A percentile compares a stretch with the other conserved stretches of the same genome.
Conservation (phyloP, 2,888 invertebrate genomes). For the Watsonalla binaria region DNA sequence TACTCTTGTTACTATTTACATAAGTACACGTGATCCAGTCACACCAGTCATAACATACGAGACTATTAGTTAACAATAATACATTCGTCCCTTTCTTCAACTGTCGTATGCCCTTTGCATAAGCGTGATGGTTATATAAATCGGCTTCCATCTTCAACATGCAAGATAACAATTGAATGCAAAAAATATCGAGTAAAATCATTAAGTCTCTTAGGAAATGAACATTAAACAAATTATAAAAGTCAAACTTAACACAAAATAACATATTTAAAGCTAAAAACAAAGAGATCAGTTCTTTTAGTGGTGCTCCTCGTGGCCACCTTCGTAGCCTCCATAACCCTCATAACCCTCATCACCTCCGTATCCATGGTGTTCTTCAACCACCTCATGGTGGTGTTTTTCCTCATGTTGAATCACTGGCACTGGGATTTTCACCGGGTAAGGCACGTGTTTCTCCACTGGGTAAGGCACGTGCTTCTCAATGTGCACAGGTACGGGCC, state of each 20-base stretch:
- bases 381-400: constrained; percentile 37
- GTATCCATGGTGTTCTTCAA: constrained; percentile 26
- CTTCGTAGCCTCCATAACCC: constrained; percentile 30
- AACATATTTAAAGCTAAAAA: constrained; percentile 70
- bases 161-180: no score
- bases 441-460: constrained; percentile 83
- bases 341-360: constrained; percentile 13
- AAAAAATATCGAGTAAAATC: no score
- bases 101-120: neutral
- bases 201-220: constrained; percentile 1
- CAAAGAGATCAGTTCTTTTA: constrained; percentile 73
- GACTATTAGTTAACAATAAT: neutral
- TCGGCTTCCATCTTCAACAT: no score
- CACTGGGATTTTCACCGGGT: constrained; percentile 84
- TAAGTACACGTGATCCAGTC: neutral
- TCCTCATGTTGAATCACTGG: constrained; percentile 78
- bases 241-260: constrained; percentile 65
- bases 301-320: constrained; percentile 56
- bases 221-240: constrained; percentile 49
- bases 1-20: constrained; percentile 73
- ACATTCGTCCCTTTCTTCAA: neutral
- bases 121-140: neutral
- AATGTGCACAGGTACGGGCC: constrained; percentile 80
- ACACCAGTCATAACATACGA: neutral
- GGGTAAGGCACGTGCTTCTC: constrained; percentile 84